Base-by-base conservation (phyloP, 92 coral and sea anemone species). In the Metridium senile region DNA sequence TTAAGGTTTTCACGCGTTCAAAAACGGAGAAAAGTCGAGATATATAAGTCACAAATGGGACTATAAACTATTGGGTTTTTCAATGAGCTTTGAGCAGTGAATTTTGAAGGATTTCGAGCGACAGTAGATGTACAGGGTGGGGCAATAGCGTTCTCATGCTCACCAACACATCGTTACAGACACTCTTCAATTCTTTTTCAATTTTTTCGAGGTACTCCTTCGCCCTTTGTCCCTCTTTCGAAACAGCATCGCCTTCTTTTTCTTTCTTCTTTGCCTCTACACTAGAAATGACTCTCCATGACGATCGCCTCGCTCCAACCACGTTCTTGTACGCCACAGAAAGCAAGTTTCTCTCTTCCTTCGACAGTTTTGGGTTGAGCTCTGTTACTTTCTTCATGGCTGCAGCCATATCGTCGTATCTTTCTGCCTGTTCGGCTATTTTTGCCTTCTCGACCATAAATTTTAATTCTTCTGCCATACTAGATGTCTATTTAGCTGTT, bases 271-370 rank as follows among this genome's bases (percentile, higher is more conserved):
- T 96, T 62, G 80, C 85, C 68, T 93, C 96, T 75, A 96, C 77
- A 64, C 96, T 91, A 34, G 96, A 74, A 56, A 96, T 82, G 67
- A 96, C 97, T 66, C 99, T 88, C 99, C 99, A 96, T 22, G 99
- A 88, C 20, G 99, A 87, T 54, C 99, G 93, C 77, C 87, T 93
- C 34, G 99, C 99, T 62, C 99, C 99, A 25, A 96, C 99, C 59
- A 96, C 99, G 87, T 96, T 96, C 93, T 96, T 96, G 81, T 93
- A 96, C 70, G 99, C 99, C 68, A 96, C 99, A 46, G 99, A 96
- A 58, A 96, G 88, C 74, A 96, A 89, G 87, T 96, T 96, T 86
- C 99, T 82, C 69, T 96, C 97, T 78, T 96, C 99, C 49, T 85
- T 81, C 58, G 65, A 61, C 46, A 96, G 88, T 75, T 78, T 83